Percentiles rank a stretch among this genome's conserved stretches.
phyloP scores from a whole-genome alignment of 1,140 invertebrate genomes.

The Eciton burchellii region DNA sequence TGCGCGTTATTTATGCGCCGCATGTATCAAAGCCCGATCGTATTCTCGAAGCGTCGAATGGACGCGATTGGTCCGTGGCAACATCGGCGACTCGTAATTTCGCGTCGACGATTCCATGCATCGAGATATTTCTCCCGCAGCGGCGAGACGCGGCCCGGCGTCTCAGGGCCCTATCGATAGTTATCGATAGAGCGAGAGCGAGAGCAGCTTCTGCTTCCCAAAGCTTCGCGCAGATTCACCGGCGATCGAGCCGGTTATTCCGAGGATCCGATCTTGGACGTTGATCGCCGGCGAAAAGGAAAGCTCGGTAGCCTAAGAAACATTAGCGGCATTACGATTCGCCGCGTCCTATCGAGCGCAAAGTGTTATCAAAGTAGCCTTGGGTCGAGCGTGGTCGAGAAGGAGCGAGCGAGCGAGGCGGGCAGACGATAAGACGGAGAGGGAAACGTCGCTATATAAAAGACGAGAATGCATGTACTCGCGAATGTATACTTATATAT shows the following conservation, averaged over 20 bases:
- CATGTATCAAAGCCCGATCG: conserved; percentile 41
- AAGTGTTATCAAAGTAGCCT: conserved; percentile 70
- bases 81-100: background rate
- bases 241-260: too few relatives aligned
- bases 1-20: conserved; percentile 44
- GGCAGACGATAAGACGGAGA: conserved; percentile 39
- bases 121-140: too few relatives aligned
- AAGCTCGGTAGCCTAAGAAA: background rate
- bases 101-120: too few relatives aligned
- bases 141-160: too few relatives aligned
- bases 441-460: conserved; percentile 39
- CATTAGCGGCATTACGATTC: conserved; percentile 18
- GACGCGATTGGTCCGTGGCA: background rate
- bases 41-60: conserved; percentile 34
- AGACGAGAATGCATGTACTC: conserved; percentile 46
- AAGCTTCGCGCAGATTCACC: too few relatives aligned
- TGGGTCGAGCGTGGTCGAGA: conserved; percentile 47
- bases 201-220: too few relatives aligned
- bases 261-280: background rate
- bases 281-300: background rate
- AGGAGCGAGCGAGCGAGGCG: conserved; percentile 37
- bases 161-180: too few relatives aligned
- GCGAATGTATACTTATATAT: conserved; percentile 69
- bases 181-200: too few relatives aligned
- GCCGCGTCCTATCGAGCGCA: conserved; percentile 28